Evolutionary conservation across 2,797 vertebrate species (phyloP).

Genomic region (Periparus ater): DNA sequence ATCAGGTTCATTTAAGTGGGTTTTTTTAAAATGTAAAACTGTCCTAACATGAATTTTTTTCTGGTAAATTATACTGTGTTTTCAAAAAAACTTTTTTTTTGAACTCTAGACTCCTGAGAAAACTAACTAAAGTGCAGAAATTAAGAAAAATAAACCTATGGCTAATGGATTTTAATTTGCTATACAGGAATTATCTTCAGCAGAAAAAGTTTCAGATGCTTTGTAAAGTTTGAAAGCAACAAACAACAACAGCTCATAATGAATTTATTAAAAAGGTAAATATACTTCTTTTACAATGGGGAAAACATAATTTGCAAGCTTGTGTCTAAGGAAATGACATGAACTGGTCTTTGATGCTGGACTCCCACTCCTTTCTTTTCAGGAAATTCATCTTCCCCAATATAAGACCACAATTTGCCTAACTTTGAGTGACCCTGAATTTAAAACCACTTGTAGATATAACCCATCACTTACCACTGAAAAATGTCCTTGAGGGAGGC

Average conservation of each 20-base stretch:
- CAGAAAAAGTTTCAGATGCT: background rate
- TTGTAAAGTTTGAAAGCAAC: background rate
- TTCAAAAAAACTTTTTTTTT: background rate
- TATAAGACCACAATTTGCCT: background rate
- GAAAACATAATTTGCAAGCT: background rate
- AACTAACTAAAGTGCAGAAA: background rate
- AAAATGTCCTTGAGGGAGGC: constrained; percentile 48
- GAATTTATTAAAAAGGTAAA: background rate
- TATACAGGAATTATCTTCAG: background rate
- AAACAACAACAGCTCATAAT: background rate
- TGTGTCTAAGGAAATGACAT: background rate
- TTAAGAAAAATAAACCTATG: background rate
- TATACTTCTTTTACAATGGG: background rate
- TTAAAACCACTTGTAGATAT: background rate
- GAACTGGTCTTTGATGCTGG: background rate
- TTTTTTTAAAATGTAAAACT: background rate
- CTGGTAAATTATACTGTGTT: background rate
- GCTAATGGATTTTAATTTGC: background rate
- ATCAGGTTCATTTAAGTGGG: background rate
- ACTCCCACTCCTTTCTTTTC: background rate
- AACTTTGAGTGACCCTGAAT: background rate
- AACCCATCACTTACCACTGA: constrained; percentile 65
- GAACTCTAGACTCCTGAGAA: background rate
- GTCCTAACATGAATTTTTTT: background rate
- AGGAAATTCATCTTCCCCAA: background rate